A percentile compares a stretch with the other conserved stretches of the same genome.
These are phyloP conservation scores for Nymphalis io DNA, from an alignment of 1,140 invertebrate species.

Conservation along the genomic window DNA sequence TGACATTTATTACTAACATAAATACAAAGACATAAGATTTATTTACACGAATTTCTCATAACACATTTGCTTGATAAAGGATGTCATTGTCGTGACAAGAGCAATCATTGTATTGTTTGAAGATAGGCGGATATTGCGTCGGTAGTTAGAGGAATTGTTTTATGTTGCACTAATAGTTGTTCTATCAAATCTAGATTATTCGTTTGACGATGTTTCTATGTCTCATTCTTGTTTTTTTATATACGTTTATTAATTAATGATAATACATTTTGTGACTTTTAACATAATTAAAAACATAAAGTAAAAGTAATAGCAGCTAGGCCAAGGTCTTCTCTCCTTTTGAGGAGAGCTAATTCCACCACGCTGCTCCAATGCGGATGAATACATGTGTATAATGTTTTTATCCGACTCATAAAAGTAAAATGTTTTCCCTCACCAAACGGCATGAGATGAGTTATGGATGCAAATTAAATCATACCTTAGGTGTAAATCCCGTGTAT, in stretches of 20 bases:
- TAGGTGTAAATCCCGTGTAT: too few relatives aligned
- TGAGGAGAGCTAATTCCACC: too few relatives aligned
- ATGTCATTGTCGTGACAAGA: background rate
- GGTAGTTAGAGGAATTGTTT: background rate
- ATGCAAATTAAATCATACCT: too few relatives aligned
- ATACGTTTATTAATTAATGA: background rate
- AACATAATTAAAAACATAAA: too few relatives aligned
- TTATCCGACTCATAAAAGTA: too few relatives aligned
- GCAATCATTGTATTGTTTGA: conserved; percentile 7
- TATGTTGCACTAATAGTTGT: background rate
- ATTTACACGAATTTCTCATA: background rate
- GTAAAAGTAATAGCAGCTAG: too few relatives aligned
- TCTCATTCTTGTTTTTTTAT: background rate
- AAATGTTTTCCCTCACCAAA: too few relatives aligned
- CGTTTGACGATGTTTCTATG: background rate
- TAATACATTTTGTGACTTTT: background rate
- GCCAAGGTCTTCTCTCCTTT: too few relatives aligned
- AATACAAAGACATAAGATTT: background rate
- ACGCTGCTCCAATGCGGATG: too few relatives aligned
- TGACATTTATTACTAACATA: background rate
- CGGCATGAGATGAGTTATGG: too few relatives aligned
- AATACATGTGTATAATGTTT: too few relatives aligned
- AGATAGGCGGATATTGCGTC: background rate
- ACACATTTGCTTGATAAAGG: conserved; percentile 3
- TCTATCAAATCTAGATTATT: background rate